Percentiles rank a stretch among this genome's conserved stretches.
Conservation (phyloP, 30 jellyfish, hydroid and myxozoan genomes). For the Aurelia aurita region DNA sequence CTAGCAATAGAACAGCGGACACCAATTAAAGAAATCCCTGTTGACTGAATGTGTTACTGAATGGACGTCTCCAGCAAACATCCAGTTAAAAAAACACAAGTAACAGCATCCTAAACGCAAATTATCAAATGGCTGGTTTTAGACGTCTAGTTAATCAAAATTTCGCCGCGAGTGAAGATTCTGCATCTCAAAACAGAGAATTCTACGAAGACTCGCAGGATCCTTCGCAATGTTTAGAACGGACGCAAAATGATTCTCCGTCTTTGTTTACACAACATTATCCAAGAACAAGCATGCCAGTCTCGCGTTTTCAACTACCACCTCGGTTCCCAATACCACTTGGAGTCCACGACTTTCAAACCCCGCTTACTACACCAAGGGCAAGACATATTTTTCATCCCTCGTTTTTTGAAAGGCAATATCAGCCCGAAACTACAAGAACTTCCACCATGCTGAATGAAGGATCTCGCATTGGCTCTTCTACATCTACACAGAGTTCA, state of each 20-base stretch:
- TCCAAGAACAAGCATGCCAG: not conserved
- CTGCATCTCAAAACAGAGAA: too few relatives aligned
- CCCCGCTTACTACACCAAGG: not conserved
- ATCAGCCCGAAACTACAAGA: not conserved
- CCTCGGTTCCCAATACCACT: not conserved
- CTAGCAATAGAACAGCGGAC: too few relatives aligned
- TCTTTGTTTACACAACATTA: too few relatives aligned
- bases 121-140: too few relatives aligned
- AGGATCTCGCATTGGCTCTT: not conserved
- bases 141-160: too few relatives aligned
- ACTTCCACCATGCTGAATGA: not conserved
- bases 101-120: too few relatives aligned
- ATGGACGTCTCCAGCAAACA: too few relatives aligned
- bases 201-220: not conserved
- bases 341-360: not conserved
- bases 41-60: too few relatives aligned
- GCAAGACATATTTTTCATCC: not conserved
- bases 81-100: too few relatives aligned
- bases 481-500: not conserved
- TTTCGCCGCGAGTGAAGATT: too few relatives aligned
- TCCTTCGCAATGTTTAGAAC: not conserved
- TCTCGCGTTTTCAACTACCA: not conserved
- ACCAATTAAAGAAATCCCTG: too few relatives aligned
- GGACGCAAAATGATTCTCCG: too few relatives aligned
- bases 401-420: not conserved